These are phyloP conservation scores for Pleuronectes platessa DNA, from an alignment of 2,113 vertebrate genomes.

Conservation along the genomic window DNA sequence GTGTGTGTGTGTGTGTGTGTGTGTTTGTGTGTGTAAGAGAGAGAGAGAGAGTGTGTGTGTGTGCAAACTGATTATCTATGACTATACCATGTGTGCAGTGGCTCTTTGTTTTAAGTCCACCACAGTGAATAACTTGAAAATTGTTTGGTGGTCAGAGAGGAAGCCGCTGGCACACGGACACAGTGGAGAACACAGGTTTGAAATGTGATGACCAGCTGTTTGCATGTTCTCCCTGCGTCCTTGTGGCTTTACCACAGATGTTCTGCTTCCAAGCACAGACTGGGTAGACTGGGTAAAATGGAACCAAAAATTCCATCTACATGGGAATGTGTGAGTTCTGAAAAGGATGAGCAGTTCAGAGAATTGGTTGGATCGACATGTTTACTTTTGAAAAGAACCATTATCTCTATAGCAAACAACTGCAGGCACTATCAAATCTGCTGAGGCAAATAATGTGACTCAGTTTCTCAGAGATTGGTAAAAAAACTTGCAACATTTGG, in stretches of 20 bases:
- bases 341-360: background rate
- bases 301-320: background rate
- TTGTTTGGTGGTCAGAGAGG: background rate
- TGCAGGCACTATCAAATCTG: background rate
- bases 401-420: background rate
- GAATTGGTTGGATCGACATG: background rate
- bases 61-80: conserved; percentile 11
- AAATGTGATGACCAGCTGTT: conserved; percentile 34
- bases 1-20: conserved; percentile 20
- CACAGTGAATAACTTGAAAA: background rate
- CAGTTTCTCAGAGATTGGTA: background rate
- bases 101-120: conserved; percentile 10
- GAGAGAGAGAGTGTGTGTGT: conserved; percentile 10
- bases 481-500: no score
- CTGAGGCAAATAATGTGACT: background rate
- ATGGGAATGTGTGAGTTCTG: background rate
- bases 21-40: conserved; percentile 12
- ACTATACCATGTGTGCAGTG: conserved; percentile 22
- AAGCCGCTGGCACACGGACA: background rate
- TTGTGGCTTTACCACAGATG: conserved; percentile 18
- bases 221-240: background rate
- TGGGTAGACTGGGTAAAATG: background rate
- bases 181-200: background rate
- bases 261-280: conserved; percentile 1
- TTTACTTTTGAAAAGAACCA: background rate